These are phyloP conservation scores for Crocallis elinguaria DNA, from an alignment of 2,888 invertebrate species.

Conservation along the genomic window DNA sequence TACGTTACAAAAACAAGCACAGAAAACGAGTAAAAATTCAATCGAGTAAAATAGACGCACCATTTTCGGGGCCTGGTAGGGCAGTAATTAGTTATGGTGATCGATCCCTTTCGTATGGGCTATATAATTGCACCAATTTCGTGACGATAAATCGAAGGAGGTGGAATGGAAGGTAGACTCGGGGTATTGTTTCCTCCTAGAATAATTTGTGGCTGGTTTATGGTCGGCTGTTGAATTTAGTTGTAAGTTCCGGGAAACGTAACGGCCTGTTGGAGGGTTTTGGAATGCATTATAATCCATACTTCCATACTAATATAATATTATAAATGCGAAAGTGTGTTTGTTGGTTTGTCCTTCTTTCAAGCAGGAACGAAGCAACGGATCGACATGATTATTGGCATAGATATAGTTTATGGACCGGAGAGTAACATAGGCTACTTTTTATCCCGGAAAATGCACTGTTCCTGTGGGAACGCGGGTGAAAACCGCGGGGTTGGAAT, in stretches of 20 bases:
- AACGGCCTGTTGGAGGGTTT: neutral
- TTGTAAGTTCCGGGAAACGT: slow-evolving; percentile 3
- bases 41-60: slow-evolving; percentile 9
- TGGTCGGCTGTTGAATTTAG: slow-evolving; percentile 15
- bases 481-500: too few species aligned
- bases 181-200: slow-evolving; percentile 37
- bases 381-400: too few species aligned
- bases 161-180: slow-evolving; percentile 26
- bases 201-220: slow-evolving; percentile 34
- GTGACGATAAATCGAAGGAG: slow-evolving; percentile 43
- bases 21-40: slow-evolving; percentile 10
- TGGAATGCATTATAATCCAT: too few species aligned
- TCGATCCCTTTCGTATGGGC: slow-evolving; percentile 43
- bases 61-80: slow-evolving; percentile 6
- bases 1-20: neutral
- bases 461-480: too few species aligned
- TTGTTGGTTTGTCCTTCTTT: too few species aligned
- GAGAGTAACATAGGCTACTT: too few species aligned
- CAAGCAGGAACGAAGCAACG: too few species aligned
- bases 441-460: too few species aligned
- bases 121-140: slow-evolving; percentile 51
- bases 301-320: too few species aligned
- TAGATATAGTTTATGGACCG: too few species aligned
- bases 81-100: slow-evolving; percentile 38
- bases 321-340: too few species aligned